Base-by-base conservation (phyloP, 2,888 invertebrate genomes). In the Ochlodes sylvanus region DNA sequence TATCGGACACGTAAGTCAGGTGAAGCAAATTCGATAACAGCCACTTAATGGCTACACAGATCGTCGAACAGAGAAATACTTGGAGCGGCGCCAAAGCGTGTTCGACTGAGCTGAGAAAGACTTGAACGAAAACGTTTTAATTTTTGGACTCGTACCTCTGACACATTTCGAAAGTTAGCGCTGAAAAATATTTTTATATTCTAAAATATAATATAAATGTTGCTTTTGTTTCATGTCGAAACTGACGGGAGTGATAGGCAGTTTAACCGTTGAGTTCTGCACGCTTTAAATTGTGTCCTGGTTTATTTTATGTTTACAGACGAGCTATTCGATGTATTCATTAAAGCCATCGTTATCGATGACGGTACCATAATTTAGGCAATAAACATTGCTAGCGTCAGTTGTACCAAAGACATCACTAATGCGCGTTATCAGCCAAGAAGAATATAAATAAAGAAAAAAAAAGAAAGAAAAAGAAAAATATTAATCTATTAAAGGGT, bases 1-100 rank as follows among this genome's bases (percentile, higher is more conserved):
- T 4, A 19, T 32, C 52, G 41, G 27, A 52, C 27, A 52, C 9
- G 10, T 14, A n/a, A 50, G 52, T 65, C 50, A 57, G 17, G 54
- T 56, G 56, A 41, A 58, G 50, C 58, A 58, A 42, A 63, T 50
- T 47, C 50, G 47, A 58, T 65, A 57, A 50, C 65, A 17, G 41
- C 38, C 50, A 65, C 58, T 65, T 52, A 64, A 65, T 57, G 57
- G 58, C 58, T 38, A 52, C 65, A 47, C 57, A 38, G 55, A 55
- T 63, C 57, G 57, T 41, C 58, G 52, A 54, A 54, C 15, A 50
- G 50, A 50, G 57, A 47, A 56, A 65, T 58, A 58, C 50, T 58
- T 65, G 65, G 65, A 50, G 12, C 41, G n/a, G 17, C 5, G 65
- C 65, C 65, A 65, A 56, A 57, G 38, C 38, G 38, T 50, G 52